phyloP scores from a whole-genome alignment of 2,888 invertebrate species.

The Leptopterna dolabrata region DNA sequence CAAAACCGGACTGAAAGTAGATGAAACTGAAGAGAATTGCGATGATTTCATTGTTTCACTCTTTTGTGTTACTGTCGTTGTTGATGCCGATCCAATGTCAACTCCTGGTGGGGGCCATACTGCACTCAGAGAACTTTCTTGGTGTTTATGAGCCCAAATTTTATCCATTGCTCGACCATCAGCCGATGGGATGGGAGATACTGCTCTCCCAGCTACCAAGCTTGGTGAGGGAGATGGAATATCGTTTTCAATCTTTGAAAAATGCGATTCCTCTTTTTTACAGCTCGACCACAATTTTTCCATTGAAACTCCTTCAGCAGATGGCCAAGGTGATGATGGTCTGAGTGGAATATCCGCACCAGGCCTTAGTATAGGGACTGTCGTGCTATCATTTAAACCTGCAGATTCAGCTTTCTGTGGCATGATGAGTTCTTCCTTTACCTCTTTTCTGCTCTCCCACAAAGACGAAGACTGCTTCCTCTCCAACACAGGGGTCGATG shows the following conservation, averaged over 20 bases:
- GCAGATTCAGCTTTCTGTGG: constrained; percentile 34
- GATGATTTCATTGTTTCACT: constrained; percentile 8
- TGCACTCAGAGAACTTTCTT: constrained; percentile 54
- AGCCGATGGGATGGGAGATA: constrained; percentile 66
- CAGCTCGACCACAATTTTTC: constrained; percentile 74
- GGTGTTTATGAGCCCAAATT: constrained; percentile 65
- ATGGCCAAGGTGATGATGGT: constrained; percentile 71
- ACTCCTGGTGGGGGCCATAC: constrained; percentile 59
- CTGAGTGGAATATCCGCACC: constrained; percentile 66
- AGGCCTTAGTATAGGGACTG: constrained; percentile 67
- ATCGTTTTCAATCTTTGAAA: constrained; percentile 20
- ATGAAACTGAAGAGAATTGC: constrained; percentile 16
- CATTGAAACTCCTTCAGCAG: constrained; percentile 75
- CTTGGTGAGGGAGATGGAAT: constrained; percentile 27
- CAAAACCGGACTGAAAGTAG: neutral
- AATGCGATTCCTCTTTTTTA: constrained; percentile 57
- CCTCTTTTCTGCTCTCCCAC: constrained; percentile 51
- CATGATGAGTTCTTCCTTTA: constrained; percentile 57
- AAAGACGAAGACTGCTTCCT: constrained; percentile 49
- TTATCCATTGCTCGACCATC: constrained; percentile 67
- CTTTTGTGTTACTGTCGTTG: neutral
- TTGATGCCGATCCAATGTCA: neutral
- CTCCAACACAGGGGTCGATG: constrained; percentile 57
- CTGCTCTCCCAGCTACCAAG: constrained; percentile 64
- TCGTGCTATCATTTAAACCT: neutral